Evolutionary conservation across 2,888 invertebrate species (phyloP).

Genomic region (Acholoe squamosa): DNA sequence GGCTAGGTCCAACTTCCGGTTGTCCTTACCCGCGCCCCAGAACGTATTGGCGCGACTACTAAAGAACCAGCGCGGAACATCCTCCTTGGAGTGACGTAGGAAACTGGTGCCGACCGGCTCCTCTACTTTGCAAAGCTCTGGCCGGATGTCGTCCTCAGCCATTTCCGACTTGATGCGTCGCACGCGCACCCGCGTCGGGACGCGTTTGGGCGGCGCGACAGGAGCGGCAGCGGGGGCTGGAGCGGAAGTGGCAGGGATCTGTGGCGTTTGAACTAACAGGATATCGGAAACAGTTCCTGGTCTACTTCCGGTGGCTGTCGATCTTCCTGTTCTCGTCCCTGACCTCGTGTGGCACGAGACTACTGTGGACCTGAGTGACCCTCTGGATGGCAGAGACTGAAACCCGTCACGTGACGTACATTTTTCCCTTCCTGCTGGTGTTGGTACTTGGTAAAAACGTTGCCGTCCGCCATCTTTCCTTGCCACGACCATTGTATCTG

Average conservation of each 20-base stretch:
- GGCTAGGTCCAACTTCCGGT: slow-evolving; percentile 45
- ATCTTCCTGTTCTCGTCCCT: not conserved
- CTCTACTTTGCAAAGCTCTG: not conserved
- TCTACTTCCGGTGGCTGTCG: not conserved
- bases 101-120: slow-evolving; percentile 40
- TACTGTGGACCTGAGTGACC: not conserved
- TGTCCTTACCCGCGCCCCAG: not conserved
- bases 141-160: slow-evolving; percentile 18
- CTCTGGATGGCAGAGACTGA: not conserved
- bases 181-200: slow-evolving; percentile 17
- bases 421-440: not conserved
- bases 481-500: not conserved
- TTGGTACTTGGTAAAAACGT: not conserved
- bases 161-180: not conserved
- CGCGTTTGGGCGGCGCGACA: not conserved
- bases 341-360: slow-evolving; percentile 41
- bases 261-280: not conserved
- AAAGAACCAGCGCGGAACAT: slow-evolving; percentile 55
- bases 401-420: not conserved
- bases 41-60: slow-evolving; percentile 28
- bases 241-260: not conserved
- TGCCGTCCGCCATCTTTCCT: not conserved
- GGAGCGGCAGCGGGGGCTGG: not conserved
- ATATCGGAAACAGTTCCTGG: not conserved
- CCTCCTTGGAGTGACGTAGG: not conserved